phyloP scores from a whole-genome alignment of 2,888 invertebrate genomes.

The Scaptomyza tumidula region DNA sequence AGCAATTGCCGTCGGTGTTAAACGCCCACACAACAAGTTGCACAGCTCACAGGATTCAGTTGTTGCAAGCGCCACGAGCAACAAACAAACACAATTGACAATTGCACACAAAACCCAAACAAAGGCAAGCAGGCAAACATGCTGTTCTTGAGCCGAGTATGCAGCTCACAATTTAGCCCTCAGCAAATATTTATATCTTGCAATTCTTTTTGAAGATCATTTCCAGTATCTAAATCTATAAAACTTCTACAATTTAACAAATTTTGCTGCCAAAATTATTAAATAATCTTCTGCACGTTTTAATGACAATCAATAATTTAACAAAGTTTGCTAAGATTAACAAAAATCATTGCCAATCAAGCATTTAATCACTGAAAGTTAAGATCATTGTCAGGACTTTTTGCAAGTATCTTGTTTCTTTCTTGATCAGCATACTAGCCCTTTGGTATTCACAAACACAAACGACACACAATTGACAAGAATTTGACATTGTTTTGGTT shows the following conservation, averaged over 20 bases:
- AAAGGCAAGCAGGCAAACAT: background rate
- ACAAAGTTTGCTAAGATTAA: background rate
- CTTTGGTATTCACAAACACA: background rate
- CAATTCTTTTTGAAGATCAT: too few relatives aligned
- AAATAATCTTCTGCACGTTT: background rate
- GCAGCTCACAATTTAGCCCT: constrained; percentile 23
- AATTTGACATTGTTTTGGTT: constrained; percentile 62
- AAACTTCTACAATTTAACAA: background rate
- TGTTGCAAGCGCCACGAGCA: constrained; percentile 43
- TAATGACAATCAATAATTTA: background rate
- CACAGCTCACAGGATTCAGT: constrained; percentile 35
- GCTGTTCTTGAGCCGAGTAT: constrained; percentile 22
- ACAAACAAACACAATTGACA: constrained; percentile 15
- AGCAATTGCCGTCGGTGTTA: constrained; percentile 48
- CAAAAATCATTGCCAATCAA: background rate
- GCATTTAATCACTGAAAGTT: background rate
- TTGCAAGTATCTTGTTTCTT: background rate
- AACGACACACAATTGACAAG: constrained; percentile 41
- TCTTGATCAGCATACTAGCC: constrained; percentile 26
- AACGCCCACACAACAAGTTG: constrained; percentile 64
- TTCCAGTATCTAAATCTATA: too few relatives aligned
- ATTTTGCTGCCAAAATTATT: background rate
- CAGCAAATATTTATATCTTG: too few relatives aligned
- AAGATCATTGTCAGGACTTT: background rate
- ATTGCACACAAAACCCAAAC: constrained; percentile 3